A percentile compares a stretch with the other conserved stretches of the same genome.
Conservation (phyloP, 2,888 invertebrate species). For the Volucella zonaria region DNA sequence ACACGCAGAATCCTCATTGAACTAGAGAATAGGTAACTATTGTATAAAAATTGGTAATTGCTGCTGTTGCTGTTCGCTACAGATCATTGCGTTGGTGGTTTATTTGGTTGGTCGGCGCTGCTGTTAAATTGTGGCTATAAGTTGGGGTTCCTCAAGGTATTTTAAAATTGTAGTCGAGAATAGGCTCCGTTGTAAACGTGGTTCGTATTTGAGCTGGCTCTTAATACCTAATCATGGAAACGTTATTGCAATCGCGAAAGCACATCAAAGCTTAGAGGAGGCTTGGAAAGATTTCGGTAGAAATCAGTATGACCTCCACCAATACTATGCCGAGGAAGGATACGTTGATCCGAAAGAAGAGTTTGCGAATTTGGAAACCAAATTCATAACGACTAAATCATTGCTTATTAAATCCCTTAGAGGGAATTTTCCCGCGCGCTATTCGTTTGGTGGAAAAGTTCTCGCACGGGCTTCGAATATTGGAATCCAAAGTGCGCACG, state of each 20-base stretch:
- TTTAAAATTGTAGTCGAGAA: no score
- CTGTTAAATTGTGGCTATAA: no score
- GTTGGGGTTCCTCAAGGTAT: no score
- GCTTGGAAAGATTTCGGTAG: conserved; percentile 3
- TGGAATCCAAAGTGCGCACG: background rate
- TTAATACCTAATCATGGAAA: background rate
- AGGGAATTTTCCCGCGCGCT: background rate
- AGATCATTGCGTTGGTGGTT: no score
- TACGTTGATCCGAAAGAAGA: conserved; percentile 32
- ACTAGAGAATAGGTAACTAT: no score
- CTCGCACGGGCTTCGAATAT: background rate
- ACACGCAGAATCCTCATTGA: no score
- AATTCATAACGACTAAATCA: conserved; percentile 3
- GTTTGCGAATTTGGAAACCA: background rate
- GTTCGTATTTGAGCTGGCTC: no score
- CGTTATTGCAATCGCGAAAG: conserved; percentile 9
- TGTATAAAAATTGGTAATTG: no score
- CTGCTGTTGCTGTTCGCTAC: no score
- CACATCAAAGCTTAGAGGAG: conserved; percentile 23
- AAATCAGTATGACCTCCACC: conserved; percentile 9
- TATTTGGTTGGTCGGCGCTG: no score
- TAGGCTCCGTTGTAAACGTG: no score
- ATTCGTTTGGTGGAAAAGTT: background rate
- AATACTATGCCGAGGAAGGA: conserved; percentile 10
- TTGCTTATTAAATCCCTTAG: background rate